Base-by-base conservation (phyloP, 2,888 invertebrate genomes). In the Rhyacophila evoluta region DNA sequence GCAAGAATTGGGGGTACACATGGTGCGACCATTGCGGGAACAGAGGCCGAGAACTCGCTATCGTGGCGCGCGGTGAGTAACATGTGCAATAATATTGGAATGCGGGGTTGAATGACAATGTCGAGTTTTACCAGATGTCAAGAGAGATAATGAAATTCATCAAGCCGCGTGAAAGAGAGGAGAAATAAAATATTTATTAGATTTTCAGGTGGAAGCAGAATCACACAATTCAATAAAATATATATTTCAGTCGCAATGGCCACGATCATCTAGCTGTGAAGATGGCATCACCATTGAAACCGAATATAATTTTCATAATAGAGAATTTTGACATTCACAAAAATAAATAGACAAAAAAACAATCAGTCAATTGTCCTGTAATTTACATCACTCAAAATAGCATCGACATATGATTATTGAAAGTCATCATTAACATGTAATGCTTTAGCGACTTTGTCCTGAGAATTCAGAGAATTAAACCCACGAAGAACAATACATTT, bases 1-100 rank as follows among this genome's bases (percentile, higher is more conserved):
- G 96, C 88, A 97, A 93, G 92, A 96, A 97, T 92, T 97, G 96
- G 85, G 97, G 96, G 90, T 96, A 96, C 86, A 97, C 96, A 91
- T 96, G 96, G 91, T 96, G 96, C 85, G 96, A 96, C 96, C 97
- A 97, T 91, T 97, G 96, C 84, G 96, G 96, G 89, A 97, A 97
- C 87, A 96, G 92, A 85, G 96, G 96, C 87, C 95, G 92, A 86
- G 94, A 92, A 87, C 94, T 82, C 33, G 82, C 80, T 79, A 33
- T 27, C 41, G 70, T 76, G 55, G 71, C n/a, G n/a, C n/a, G n/a
- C n/a, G n/a, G n/a, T n/a, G n/a, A n/a, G n/a, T n/a, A 55, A 19
- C 2, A 19, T 55, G 55, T 55, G 55, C 55, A 55, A 19, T 55
- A 12, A 19, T 55, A 55, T 55, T 55, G 19, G 2, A 37, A 37